Evolutionary conservation across 2,797 vertebrate genomes (phyloP).

Genomic region (Sebastes elongatus): DNA sequence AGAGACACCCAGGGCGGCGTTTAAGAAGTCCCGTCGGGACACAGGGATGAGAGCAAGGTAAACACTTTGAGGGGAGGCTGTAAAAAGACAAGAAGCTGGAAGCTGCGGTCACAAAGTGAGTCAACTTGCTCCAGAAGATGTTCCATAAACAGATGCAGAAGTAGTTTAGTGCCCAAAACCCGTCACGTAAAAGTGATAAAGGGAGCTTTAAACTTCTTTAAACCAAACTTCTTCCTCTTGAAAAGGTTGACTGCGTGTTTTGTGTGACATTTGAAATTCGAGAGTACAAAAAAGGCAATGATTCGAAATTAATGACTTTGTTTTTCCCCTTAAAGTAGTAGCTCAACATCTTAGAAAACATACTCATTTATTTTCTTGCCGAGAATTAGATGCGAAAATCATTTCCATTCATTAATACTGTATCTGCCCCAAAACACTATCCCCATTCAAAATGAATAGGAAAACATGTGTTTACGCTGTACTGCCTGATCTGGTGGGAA

Average conservation of each 20-base stretch:
- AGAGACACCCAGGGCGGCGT: conserved; percentile 29
- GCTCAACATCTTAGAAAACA: background rate
- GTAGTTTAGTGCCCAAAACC: background rate
- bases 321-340: background rate
- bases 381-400: background rate
- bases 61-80: conserved; percentile 37
- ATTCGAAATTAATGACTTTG: background rate
- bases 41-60: conserved; percentile 48
- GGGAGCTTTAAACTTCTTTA: background rate
- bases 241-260: background rate
- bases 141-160: conserved; percentile 11
- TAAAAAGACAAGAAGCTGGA: conserved; percentile 45
- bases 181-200: background rate
- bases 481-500: too few species aligned
- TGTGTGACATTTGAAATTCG: background rate
- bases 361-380: background rate
- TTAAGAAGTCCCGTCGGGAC: conserved; percentile 42
- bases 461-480: too few species aligned
- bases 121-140: conserved; percentile 19
- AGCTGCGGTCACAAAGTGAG: conserved; percentile 29
- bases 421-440: too few species aligned
- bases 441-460: too few species aligned
- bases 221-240: background rate
- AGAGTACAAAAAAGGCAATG: background rate
- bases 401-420: background rate